These are phyloP conservation scores for Manacus vitellinus DNA, from an alignment of 2,113 vertebrate genomes.

Conservation along the genomic window DNA sequence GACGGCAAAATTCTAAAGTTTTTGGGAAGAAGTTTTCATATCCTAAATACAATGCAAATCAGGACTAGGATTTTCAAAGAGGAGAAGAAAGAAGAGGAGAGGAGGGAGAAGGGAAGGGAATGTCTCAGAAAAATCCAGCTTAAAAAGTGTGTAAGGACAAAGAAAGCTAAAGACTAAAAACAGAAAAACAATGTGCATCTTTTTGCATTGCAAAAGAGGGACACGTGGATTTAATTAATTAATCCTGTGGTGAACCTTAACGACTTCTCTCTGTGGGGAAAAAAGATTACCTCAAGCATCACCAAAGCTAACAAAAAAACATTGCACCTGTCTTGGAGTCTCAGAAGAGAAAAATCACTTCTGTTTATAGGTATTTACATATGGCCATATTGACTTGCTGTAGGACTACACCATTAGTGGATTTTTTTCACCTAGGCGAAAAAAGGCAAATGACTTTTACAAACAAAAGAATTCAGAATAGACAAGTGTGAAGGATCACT, in stretches of 20 bases:
- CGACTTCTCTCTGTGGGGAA: neutral
- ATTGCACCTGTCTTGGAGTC: neutral
- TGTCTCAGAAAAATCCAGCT: neutral
- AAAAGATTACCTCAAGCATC: neutral
- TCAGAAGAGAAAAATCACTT: neutral
- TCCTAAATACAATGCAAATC: neutral
- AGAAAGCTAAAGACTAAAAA: neutral
- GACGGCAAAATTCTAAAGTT: neutral
- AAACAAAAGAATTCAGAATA: neutral
- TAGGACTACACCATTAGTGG: neutral
- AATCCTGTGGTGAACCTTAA: neutral
- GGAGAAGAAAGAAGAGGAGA: neutral
- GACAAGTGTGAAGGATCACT: neutral
- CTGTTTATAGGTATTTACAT: neutral
- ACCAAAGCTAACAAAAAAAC: neutral
- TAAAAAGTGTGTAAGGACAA: neutral
- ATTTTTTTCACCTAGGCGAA: neutral
- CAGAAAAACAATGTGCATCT: neutral
- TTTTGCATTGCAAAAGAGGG: neutral
- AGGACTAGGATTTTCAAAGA: neutral
- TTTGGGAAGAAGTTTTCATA: neutral
- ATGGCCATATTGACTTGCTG: neutral
- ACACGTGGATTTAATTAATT: accelerated
- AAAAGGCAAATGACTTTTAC: neutral
- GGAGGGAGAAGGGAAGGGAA: neutral